Base-by-base conservation (phyloP, 2,113 vertebrate species). In the Ranitomeya variabilis region DNA sequence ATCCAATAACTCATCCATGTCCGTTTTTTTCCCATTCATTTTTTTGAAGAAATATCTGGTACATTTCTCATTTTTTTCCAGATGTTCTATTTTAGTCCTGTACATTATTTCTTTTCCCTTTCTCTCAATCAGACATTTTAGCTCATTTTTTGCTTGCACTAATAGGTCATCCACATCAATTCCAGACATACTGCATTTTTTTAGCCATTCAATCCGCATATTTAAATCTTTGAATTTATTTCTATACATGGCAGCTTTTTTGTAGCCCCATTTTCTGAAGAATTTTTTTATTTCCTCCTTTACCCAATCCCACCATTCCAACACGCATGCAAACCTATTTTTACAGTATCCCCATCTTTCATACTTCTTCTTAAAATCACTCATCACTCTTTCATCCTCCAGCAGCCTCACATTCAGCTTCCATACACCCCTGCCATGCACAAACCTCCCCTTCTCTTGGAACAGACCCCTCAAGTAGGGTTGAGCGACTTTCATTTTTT, bases 261-360 rank as follows among this genome's bases (percentile, higher is more conserved):
- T 31, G 2, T 31, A 31, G 26, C 10, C 51, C 4, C 2, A 18
- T 54, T 4, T 6, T n/a, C 51, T 74, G 23, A 59, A 74, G 37
- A 59, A 85, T 1, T 0, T 26, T 74, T 74, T 77, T 4, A 13
- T 77, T 4, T n/a, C 1, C 0, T 4, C 26, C 51, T 86, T 86
- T 4, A 86, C 9, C 84, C 69, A 76, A 0, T 86, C 84, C 84
- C 84, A 86, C 84, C 84, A 86, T 0, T 51, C 23, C 13, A 21
- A 0, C 11, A 86, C 7, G 62, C 45, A 5, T 0, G 4, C 18
- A 76, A 85, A 74, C 12, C 19, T 14, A 9, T 11, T 4, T 15
- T 59, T 57, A 5, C 67, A 26, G 6, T 11, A 0, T 0, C 21
- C 6, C 69, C 26, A 74, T 2, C 11, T 45, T 1, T 0, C n/a